Percentiles rank a stretch among this genome's conserved stretches.
Evolutionary conservation across 2,888 invertebrate genomes (phyloP).

Genomic region (Lucinisca nassula): DNA sequence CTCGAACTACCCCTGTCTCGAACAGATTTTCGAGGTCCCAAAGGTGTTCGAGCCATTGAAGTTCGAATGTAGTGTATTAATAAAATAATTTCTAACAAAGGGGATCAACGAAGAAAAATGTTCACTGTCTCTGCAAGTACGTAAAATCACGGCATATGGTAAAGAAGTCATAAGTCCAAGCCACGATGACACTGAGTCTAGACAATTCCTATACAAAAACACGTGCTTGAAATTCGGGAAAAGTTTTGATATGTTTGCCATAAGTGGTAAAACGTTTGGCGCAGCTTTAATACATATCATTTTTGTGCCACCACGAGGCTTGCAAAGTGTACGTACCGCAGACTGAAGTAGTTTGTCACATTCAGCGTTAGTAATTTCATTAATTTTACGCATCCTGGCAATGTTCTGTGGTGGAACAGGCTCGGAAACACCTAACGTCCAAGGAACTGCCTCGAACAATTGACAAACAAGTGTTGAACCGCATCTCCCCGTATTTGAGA

Average conservation of each 20-base stretch:
- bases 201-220: neutral
- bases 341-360: neutral
- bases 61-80: neutral
- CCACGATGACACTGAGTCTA: neutral
- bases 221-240: neutral
- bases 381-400: neutral
- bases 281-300: neutral
- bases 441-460: neutral
- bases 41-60: too few species aligned
- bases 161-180: neutral
- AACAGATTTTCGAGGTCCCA: too few species aligned
- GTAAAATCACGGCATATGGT: neutral
- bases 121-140: neutral
- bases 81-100: neutral
- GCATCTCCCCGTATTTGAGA: neutral
- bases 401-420: neutral
- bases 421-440: neutral
- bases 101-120: neutral
- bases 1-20: too few species aligned
- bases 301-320: neutral
- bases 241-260: neutral
- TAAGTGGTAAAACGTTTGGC: neutral
- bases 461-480: neutral
- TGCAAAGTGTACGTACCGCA: neutral
- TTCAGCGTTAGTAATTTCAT: neutral